Conservation (phyloP, 2,113 vertebrate genomes). For the Mus spicilegus region DNA sequence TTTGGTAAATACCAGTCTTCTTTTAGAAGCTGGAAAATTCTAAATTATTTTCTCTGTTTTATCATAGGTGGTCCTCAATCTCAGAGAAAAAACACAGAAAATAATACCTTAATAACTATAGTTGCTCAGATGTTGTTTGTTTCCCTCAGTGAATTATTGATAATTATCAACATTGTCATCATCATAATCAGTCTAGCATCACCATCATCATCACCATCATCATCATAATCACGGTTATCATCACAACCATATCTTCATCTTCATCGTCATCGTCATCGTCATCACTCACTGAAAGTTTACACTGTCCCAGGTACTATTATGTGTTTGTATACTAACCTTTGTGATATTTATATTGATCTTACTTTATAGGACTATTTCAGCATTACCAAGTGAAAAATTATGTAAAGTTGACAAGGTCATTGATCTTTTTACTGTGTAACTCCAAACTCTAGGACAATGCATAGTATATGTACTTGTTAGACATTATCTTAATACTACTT, state of each 20-base stretch:
- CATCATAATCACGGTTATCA: neutral
- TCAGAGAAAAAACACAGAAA: slow-evolving; percentile 31
- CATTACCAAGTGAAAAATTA: neutral
- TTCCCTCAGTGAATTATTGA: neutral
- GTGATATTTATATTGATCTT: neutral
- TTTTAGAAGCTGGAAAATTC: neutral
- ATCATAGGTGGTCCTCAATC: neutral
- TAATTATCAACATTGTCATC: too few relatives aligned
- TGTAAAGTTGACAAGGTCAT: neutral
- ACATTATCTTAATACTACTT: neutral
- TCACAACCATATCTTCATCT: neutral
- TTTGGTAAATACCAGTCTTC: neutral
- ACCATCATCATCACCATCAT: neutral
- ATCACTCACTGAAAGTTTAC: neutral
- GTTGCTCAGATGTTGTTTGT: neutral
- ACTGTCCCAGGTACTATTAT: neutral
- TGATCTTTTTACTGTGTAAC: neutral
- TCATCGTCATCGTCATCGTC: too few relatives aligned
- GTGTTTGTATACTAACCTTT: neutral
- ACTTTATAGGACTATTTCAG: neutral
- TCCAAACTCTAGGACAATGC: neutral
- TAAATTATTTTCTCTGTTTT: neutral
- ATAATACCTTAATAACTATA: neutral
- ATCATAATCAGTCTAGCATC: too few relatives aligned
- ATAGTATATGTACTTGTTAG: neutral